Percentiles rank a stretch among this genome's conserved stretches.
These are phyloP conservation scores for Chelon auratus DNA, from an alignment of 2,797 vertebrate species.

Conservation along the genomic window DNA sequence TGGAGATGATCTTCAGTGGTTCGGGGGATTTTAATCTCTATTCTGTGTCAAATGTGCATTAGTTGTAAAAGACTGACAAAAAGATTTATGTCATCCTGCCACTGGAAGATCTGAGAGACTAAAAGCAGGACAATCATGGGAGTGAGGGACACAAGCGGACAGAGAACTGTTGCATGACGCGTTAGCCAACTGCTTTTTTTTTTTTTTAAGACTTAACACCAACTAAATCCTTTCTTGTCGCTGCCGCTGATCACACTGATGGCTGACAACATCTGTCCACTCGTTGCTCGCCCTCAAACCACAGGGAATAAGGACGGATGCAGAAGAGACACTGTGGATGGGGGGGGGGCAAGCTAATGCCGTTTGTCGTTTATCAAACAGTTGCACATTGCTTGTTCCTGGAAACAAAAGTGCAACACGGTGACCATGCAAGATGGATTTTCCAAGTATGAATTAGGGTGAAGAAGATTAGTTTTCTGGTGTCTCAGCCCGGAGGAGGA, in stretches of 20 bases:
- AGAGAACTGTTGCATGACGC: conserved; percentile 9
- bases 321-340: conserved; percentile 33
- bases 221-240: conserved; percentile 56
- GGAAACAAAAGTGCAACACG: background rate
- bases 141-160: background rate
- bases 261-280: conserved; percentile 68
- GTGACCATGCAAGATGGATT: background rate
- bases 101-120: background rate
- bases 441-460: too few relatives aligned
- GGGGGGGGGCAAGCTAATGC: conserved; percentile 25
- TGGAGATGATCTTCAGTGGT: conserved; percentile 1
- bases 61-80: background rate
- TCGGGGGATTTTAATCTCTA: conserved; percentile 27
- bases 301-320: conserved; percentile 2
- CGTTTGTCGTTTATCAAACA: background rate
- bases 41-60: background rate
- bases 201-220: conserved; percentile 59
- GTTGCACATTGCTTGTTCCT: background rate
- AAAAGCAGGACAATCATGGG: background rate
- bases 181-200: conserved; percentile 27
- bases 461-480: too few relatives aligned
- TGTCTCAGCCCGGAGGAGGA: too few relatives aligned
- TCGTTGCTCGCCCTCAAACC: conserved; percentile 24
- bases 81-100: background rate
- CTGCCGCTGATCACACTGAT: conserved; percentile 62